Base-by-base conservation (phyloP, 2,888 invertebrate genomes). In the Phyto melanocephala region DNA sequence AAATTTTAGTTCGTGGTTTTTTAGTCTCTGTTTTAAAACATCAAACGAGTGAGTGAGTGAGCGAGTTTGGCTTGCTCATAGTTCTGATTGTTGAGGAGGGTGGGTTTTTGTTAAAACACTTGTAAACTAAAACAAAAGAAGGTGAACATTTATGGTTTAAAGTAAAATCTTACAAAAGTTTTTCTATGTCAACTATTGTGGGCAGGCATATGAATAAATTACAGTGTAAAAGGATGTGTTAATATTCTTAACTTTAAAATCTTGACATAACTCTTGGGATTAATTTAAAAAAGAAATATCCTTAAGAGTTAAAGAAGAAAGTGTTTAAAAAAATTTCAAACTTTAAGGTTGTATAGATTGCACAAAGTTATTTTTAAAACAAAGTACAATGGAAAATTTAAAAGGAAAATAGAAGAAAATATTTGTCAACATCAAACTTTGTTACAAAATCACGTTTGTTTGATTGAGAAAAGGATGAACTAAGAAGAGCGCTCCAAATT, bases 41-140 rank as follows among this genome's bases (percentile, higher is more conserved):
- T 15, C n/a, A n/a, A n/a, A n/a, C n/a, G n/a, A n/a, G n/a, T n/a
- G n/a, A n/a, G n/a, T n/a, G n/a, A n/a, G n/a, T n/a, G n/a, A n/a
- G n/a, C n/a, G n/a, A n/a, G n/a, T n/a, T n/a, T 20, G 52, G 33
- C 52, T 40, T 52, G 40, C n/a, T 54, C 42, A 54, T n/a, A 11
- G 40, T 13, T 40, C 24, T 20, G n/a, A n/a, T n/a, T 20, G 52
- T 45, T 33, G 45, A 56, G 54, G 75, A 75, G 56, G 75, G 56
- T 65, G 33, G 71, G n/a, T 24, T 71, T n/a, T n/a, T n/a, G n/a
- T n/a, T n/a, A n/a, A n/a, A n/a, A n/a, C 22, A 20, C n/a, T 22
- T 20, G 24, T 68, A 22, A 11, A 20, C 56, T 40, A 15, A 35
- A 4, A 28, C 1, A 11, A 22, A 45, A 15, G 45, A 2, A n/a